Percentiles rank a stretch among this genome's conserved stretches.
phyloP scores from a whole-genome alignment of 2,797 vertebrate genomes.

The Sebastiscus tertius region DNA sequence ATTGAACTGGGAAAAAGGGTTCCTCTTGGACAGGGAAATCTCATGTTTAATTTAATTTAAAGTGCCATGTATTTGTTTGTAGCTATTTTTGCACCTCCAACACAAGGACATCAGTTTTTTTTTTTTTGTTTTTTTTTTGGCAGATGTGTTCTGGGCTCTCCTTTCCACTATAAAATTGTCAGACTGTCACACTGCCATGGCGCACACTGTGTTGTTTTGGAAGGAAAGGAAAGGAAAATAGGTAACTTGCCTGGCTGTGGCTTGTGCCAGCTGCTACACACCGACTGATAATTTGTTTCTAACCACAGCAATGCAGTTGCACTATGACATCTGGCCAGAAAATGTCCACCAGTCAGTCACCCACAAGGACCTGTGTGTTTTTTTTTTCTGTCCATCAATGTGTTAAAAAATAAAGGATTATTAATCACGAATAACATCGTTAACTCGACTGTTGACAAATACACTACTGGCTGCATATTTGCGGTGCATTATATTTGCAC shows the following conservation, averaged over 20 bases:
- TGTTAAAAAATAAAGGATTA: not conserved
- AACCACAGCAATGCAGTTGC: not conserved
- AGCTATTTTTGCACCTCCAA: not conserved
- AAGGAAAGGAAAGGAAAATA: not conserved
- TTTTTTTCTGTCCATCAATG: not conserved
- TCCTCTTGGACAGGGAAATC: not conserved
- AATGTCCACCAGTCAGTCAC: not conserved
- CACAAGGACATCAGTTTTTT: not conserved
- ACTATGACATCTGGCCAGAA: not conserved
- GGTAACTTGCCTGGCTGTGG: slow-evolving; percentile 16
- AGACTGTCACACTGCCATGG: not conserved
- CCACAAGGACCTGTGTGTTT: not conserved
- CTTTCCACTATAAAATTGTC: slow-evolving; percentile 6
- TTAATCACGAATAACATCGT: not conserved
- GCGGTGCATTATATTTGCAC: not conserved
- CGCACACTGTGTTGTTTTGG: slow-evolving; percentile 5
- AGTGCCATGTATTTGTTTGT: not conserved
- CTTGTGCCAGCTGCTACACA: slow-evolving; percentile 21
- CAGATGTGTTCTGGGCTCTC: not conserved
- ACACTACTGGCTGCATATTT: not conserved
- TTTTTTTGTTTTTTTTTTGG: not conserved
- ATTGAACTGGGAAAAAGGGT: not conserved
- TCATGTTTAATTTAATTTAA: not conserved
- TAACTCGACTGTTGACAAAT: not conserved
- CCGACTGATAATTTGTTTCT: not conserved